Conservation (phyloP, 2,888 invertebrate species). For the Acanthopleura granulata region DNA sequence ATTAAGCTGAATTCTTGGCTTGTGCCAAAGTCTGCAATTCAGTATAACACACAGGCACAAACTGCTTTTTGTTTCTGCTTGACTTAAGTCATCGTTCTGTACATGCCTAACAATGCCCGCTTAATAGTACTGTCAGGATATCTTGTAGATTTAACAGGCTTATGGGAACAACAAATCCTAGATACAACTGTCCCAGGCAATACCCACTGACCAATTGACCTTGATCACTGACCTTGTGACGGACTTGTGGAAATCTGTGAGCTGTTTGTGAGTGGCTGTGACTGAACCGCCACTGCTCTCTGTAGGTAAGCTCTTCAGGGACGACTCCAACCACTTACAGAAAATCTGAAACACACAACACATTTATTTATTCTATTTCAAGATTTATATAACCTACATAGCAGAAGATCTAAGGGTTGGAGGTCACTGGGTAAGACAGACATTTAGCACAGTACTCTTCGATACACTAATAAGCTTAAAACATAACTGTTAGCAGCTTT, state of each 20-base stretch:
- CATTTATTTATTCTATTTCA: neutral
- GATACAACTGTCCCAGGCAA: neutral
- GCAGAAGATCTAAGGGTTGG: too few species aligned
- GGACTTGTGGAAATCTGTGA: constrained; percentile 84
- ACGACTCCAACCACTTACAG: constrained; percentile 81
- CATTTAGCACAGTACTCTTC: too few species aligned
- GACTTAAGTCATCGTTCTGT: too few species aligned
- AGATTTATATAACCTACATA: too few species aligned
- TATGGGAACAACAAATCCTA: neutral
- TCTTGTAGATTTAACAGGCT: constrained; percentile 14
- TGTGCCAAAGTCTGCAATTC: too few species aligned
- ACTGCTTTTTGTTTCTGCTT: neutral
- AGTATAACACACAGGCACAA: too few species aligned
- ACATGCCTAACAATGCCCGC: too few species aligned
- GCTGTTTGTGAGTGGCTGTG: constrained; percentile 85
- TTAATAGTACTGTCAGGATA: neutral
- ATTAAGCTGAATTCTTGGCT: too few species aligned
- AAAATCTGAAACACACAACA: constrained; percentile 70
- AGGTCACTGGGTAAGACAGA: too few species aligned
- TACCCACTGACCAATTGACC: neutral
- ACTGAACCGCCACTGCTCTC: constrained; percentile 80
- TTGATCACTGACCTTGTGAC: constrained; percentile 77
- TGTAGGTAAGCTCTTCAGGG: constrained; percentile 82
- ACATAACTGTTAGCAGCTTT: too few species aligned
- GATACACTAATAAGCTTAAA: too few species aligned